Evolutionary conservation across 2,888 invertebrate species (phyloP).

Genomic region (Patella ulyssiponensis): DNA sequence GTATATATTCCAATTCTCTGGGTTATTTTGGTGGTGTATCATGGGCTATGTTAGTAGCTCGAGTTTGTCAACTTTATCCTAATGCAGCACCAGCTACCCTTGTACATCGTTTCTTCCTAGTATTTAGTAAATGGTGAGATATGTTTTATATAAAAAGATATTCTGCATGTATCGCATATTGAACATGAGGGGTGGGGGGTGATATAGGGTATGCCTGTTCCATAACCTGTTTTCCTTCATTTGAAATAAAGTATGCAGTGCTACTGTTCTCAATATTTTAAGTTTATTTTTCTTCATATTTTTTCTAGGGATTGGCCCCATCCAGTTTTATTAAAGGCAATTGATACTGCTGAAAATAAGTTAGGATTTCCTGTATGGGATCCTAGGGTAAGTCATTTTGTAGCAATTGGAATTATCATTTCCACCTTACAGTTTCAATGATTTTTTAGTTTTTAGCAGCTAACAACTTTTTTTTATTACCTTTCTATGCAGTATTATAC

Average conservation of each 20-base stretch:
- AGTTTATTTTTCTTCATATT: background rate
- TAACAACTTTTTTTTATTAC: too few relatives aligned
- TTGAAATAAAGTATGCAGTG: background rate
- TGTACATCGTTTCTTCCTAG: slow-evolving; percentile 98
- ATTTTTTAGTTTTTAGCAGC: too few relatives aligned
- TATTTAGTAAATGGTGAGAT: slow-evolving; percentile 91
- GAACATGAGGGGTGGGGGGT: too few relatives aligned
- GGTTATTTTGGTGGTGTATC: slow-evolving; percentile 99
- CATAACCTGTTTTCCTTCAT: background rate
- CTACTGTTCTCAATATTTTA: background rate
- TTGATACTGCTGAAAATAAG: slow-evolving; percentile 82
- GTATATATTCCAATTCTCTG: slow-evolving; percentile 97
- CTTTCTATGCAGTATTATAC: too few relatives aligned
- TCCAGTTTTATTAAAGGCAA: slow-evolving; percentile 94
- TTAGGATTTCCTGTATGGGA: slow-evolving; percentile 96
- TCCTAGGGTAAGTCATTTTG: slow-evolving; percentile 78
- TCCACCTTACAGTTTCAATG: too few relatives aligned
- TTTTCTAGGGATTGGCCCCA: slow-evolving; percentile 89
- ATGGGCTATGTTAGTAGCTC: slow-evolving; percentile 99
- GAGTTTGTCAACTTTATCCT: slow-evolving; percentile 98
- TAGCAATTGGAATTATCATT: background rate
- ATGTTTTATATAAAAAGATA: too few relatives aligned
- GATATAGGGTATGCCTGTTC: too few relatives aligned
- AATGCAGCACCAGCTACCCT: slow-evolving; percentile 95
- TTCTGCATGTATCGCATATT: too few relatives aligned